Evolutionary conservation across 2,113 vertebrate species (phyloP).

Genomic region (Larimichthys polyactis): DNA sequence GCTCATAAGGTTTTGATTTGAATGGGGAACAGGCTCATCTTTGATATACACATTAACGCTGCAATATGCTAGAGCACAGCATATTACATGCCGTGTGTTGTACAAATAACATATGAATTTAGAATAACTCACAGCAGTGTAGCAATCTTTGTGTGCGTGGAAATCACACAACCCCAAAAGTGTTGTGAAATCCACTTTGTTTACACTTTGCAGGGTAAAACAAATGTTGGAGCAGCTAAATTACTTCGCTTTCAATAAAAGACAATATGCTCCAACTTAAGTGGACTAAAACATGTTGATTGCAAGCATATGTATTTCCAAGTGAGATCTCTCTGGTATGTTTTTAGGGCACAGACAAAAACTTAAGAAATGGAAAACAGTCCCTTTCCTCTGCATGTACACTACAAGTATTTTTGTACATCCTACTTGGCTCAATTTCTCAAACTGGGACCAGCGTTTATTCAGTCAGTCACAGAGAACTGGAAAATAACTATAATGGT

Average conservation of each 20-base stretch:
- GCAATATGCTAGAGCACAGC: too few species aligned
- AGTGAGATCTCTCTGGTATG: constrained; percentile 11
- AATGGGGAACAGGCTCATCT: constrained; percentile 13
- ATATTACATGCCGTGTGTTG: not conserved
- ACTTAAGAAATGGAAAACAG: constrained; percentile 18
- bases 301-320: constrained; percentile 44
- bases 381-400: not conserved
- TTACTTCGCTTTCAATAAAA: constrained; percentile 1
- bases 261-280: constrained; percentile 35
- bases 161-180: not conserved
- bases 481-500: not conserved
- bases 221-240: not conserved
- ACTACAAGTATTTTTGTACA: not conserved
- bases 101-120: not conserved
- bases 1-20: constrained; percentile 47
- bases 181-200: constrained; percentile 30
- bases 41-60: constrained; percentile 2
- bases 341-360: constrained; percentile 14
- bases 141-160: not conserved
- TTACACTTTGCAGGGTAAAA: constrained; percentile 11
- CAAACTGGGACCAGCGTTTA: not conserved
- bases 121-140: not conserved
- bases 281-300: constrained; percentile 25
- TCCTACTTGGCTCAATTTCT: not conserved
- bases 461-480: not conserved